Evolutionary conservation across 2,888 invertebrate species (phyloP).

Genomic region (Watsonalla cultraria): DNA sequence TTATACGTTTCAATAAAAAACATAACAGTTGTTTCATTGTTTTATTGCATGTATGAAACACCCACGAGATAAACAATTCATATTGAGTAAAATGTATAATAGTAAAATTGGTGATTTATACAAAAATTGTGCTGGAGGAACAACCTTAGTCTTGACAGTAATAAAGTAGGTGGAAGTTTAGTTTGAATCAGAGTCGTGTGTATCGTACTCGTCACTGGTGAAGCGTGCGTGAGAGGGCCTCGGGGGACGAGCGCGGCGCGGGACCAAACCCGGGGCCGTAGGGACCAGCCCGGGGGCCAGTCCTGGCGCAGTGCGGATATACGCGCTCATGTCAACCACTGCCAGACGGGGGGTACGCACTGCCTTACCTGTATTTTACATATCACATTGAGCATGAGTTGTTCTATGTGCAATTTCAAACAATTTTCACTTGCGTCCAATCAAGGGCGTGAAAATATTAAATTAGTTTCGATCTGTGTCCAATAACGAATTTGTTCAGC

Average conservation of each 20-base stretch:
- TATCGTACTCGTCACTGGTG: conserved; percentile 71
- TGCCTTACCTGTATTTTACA: conserved; percentile 43
- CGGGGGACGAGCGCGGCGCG: conserved; percentile 33
- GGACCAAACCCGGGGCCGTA: conserved; percentile 14
- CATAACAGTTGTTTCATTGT: conserved; percentile 46
- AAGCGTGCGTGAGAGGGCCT: conserved; percentile 35
- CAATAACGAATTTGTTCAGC: no score
- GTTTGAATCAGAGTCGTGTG: conserved; percentile 59
- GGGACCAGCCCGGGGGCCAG: conserved; percentile 8
- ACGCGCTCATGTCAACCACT: conserved; percentile 63
- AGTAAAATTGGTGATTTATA: conserved; percentile 7
- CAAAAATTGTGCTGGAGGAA: conserved; percentile 3
- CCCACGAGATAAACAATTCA: conserved; percentile 3
- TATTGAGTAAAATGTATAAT: conserved; percentile 13
- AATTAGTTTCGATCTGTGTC: no score
- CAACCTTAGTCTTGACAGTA: neutral
- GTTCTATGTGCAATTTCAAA: no score
- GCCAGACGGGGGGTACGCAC: conserved; percentile 61
- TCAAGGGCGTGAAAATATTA: no score
- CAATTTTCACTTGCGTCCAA: no score
- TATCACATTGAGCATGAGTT: neutral
- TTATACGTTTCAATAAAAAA: conserved; percentile 72
- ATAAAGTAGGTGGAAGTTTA: conserved; percentile 8
- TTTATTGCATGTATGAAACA: conserved; percentile 13
- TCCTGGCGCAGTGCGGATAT: conserved; percentile 47